Evolutionary conservation across 2,888 invertebrate genomes (phyloP).

Genomic region (Lasioglossum lativentre): DNA sequence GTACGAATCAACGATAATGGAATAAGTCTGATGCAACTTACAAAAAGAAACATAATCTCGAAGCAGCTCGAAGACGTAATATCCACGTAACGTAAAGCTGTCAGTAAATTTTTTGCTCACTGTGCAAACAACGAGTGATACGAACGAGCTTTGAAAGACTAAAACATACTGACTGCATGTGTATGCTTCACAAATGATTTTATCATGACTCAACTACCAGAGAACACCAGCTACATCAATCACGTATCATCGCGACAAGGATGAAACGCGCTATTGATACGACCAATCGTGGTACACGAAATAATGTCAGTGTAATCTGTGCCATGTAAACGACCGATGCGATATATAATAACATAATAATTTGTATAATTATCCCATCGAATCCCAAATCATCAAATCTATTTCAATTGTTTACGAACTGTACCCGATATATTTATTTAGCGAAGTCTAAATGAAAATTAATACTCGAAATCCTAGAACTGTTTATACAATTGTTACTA

Average conservation of each 20-base stretch:
- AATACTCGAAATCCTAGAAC: not conserved
- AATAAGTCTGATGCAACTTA: slow-evolving; percentile 25
- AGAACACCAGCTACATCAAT: slow-evolving; percentile 33
- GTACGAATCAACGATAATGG: not conserved
- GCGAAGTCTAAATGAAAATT: not conserved
- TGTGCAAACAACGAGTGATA: not conserved
- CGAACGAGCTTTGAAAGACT: slow-evolving; percentile 13
- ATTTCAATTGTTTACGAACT: not conserved
- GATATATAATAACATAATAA: not conserved
- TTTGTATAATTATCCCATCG: not conserved
- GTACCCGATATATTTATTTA: not conserved
- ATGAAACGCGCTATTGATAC: slow-evolving; percentile 22
- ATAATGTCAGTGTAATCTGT: not conserved
- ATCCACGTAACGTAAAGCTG: not conserved
- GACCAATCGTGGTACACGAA: slow-evolving; percentile 24
- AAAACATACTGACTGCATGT: slow-evolving; percentile 21
- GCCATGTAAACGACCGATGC: not conserved
- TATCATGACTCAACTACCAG: slow-evolving; percentile 20
- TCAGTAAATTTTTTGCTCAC: not conserved
- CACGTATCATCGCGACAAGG: slow-evolving; percentile 16
- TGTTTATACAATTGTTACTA: not conserved
- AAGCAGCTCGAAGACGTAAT: not conserved
- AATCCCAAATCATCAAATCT: not conserved
- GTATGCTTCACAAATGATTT: slow-evolving; percentile 15
- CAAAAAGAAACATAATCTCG: slow-evolving; percentile 42